phyloP scores from a whole-genome alignment of 2,113 vertebrate genomes.

The human region GRCh38 chr6:12876001-12876500 shows the following conservation, averaged over 20 bases:
- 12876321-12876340: neutral
- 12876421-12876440: neutral
- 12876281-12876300: neutral
- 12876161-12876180: neutral
- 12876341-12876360: neutral
- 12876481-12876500: neutral
- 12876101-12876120: neutral
- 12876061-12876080: neutral
- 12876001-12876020: neutral
- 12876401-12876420: neutral
- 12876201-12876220: neutral
- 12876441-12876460: neutral
- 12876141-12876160: neutral
- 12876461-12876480: neutral
- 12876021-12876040: neutral
- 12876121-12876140: neutral
- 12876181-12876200: neutral
- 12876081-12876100: neutral
- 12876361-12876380: neutral
- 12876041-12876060: neutral
- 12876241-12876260: neutral
- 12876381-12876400: neutral
- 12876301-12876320: neutral
- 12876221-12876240: neutral
- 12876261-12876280: neutral